Base-by-base conservation (phyloP, 1,140 invertebrate genomes). In the Diabrotica virgifera region DNA sequence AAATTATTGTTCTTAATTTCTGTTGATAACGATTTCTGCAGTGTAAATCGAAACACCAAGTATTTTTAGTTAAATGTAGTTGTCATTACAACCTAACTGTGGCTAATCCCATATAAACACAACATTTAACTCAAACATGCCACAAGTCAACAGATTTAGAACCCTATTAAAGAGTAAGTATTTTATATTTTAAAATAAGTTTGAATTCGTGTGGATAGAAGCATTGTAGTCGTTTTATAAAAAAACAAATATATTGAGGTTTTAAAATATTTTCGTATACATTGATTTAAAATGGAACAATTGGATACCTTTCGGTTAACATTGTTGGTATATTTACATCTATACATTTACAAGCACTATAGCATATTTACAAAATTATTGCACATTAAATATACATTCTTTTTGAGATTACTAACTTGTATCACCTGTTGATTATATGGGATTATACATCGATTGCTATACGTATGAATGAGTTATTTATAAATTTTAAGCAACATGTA, bases 311-410 rank as follows among this genome's bases (percentile, higher is more conserved):
- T 58, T 66, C 56, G 57, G n/a, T 46, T 61, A 14, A 54, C 51
- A 59, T 10, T 37, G 38, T 66, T 50, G 65, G 58, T 62, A 61
- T 76, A 78, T 77, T 69, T 77, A 78, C 77, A 79, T 74, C 73
- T 78, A 78, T 79, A 79, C 75, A 79, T 73, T 68, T 68, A 78
- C 70, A 76, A 70, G 70, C 71, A 68, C 72, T 62, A 65, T 67
- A 70, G 65, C 62, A 51, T 77, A 76, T 79, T 71, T 76, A 78
- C 74, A 79, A 72, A 75, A 74, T 79, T 79, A 79, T 79, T 79
- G 77, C 77, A 79, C 77, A 77, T 75, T 71, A 76, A 75, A 76
- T 76, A 72, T 76, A 76, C 71, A 76, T 59, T 66, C n/a, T 46
- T 10, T 70, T 62, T 68, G 12, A n/a, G 36, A 61, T 61, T 52